These are phyloP conservation scores for Dynastes hyllus DNA, from an alignment of 2,888 invertebrate species.

Conservation along the genomic window DNA sequence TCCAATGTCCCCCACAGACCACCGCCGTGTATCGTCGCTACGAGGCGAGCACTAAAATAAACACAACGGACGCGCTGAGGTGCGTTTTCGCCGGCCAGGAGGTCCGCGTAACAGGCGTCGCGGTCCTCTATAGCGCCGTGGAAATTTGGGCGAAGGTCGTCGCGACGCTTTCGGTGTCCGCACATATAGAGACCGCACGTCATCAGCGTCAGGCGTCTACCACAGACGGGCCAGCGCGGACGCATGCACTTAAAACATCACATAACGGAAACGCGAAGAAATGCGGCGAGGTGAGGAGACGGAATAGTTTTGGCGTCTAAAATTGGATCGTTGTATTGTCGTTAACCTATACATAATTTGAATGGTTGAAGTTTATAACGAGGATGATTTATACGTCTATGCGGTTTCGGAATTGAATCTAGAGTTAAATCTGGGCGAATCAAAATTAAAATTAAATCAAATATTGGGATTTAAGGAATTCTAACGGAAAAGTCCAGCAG, in stretches of 20 bases:
- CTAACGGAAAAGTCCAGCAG: background rate
- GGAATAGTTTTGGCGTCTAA: slow-evolving; percentile 33
- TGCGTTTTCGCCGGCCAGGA: slow-evolving; percentile 22
- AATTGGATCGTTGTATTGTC: slow-evolving; percentile 38
- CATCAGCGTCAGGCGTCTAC: slow-evolving; percentile 21
- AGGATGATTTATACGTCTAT: no score
- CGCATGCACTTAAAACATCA: slow-evolving; percentile 34
- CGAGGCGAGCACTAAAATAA: slow-evolving; percentile 35
- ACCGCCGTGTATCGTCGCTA: slow-evolving; percentile 13
- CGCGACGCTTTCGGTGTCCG: slow-evolving; percentile 22
- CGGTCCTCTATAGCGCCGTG: slow-evolving; percentile 26
- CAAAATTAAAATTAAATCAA: no score
- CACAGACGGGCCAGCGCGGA: slow-evolving; percentile 9
- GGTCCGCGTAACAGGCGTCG: slow-evolving; percentile 23
- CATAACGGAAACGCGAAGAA: slow-evolving; percentile 8
- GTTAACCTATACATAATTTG: background rate
- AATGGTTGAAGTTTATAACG: no score
- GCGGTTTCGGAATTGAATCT: no score
- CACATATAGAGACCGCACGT: background rate
- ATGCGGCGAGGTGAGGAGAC: background rate
- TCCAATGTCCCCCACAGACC: slow-evolving; percentile 39
- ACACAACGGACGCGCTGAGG: slow-evolving; percentile 22
- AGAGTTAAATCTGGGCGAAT: no score
- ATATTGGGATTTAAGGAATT: no score
- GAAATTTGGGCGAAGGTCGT: slow-evolving; percentile 45